These are phyloP conservation scores for Dione juno DNA, from an alignment of 2,888 invertebrate species.

Conservation along the genomic window DNA sequence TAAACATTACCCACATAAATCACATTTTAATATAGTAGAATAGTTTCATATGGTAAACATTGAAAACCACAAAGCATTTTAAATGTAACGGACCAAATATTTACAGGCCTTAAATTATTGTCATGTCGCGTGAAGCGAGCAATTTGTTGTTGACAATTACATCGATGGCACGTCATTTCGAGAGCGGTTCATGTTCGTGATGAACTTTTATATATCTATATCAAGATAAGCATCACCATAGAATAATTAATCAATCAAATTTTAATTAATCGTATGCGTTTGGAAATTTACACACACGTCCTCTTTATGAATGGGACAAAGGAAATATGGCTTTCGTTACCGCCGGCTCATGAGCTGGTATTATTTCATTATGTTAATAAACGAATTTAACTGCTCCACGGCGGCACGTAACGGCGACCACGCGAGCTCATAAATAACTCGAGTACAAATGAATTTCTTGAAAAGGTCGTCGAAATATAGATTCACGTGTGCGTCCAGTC, in stretches of 20 bases:
- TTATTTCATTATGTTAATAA: constrained; percentile 53
- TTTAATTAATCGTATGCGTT: background rate
- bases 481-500: constrained; percentile 74
- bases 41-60: constrained; percentile 29
- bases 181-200: constrained; percentile 20
- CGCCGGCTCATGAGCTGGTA: constrained; percentile 33
- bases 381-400: constrained; percentile 65
- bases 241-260: background rate
- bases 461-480: constrained; percentile 81
- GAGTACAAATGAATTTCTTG: constrained; percentile 77
- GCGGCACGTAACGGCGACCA: constrained; percentile 58
- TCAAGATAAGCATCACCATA: background rate
- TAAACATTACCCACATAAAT: constrained; percentile 14
- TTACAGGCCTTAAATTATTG: constrained; percentile 57
- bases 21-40: constrained; percentile 30
- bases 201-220: constrained; percentile 3
- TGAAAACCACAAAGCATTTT: constrained; percentile 37
- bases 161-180: constrained; percentile 49
- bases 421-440: constrained; percentile 67
- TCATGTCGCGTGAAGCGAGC: constrained; percentile 46
- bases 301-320: constrained; percentile 28
- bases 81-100: constrained; percentile 51
- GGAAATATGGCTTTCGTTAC: constrained; percentile 31
- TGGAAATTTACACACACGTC: constrained; percentile 11
- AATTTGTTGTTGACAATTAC: constrained; percentile 53